These are phyloP conservation scores for Drosophila watanabei DNA, from an alignment of 1,140 invertebrate species.

Conservation along the genomic window DNA sequence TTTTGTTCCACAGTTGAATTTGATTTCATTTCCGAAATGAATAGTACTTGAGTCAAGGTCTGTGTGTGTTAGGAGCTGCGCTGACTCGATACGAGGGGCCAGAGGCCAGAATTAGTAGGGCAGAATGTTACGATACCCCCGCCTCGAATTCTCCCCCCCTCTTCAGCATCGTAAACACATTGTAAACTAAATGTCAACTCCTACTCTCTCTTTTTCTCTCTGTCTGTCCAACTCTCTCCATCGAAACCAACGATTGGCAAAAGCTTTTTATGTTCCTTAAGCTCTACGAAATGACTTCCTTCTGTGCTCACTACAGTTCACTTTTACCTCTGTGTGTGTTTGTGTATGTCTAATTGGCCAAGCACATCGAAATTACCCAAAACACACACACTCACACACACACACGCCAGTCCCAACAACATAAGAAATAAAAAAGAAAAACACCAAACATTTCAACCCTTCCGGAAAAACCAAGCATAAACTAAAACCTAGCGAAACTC, in stretches of 20 bases:
- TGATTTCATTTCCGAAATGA: constrained; percentile 37
- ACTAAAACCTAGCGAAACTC: constrained; percentile 33
- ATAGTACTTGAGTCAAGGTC: constrained; percentile 32
- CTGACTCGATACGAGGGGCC: constrained; percentile 37
- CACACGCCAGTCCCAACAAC: constrained; percentile 28
- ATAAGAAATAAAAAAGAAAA: constrained; percentile 30
- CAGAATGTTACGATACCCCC: constrained; percentile 6
- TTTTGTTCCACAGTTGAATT: constrained; percentile 15
- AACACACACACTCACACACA: neutral
- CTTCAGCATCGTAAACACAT: constrained; percentile 39
- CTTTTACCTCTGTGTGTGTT: constrained; percentile 62
- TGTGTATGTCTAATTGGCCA: constrained; percentile 70
- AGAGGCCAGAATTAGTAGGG: constrained; percentile 29
- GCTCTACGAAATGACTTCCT: constrained; percentile 50
- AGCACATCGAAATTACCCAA: constrained; percentile 59
- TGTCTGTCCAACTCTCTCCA: neutral
- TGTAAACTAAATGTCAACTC: constrained; percentile 55
- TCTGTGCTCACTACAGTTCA: constrained; percentile 38
- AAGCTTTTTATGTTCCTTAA: constrained; percentile 61
- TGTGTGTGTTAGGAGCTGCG: constrained; percentile 37
- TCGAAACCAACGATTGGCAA: constrained; percentile 53
- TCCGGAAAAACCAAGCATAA: constrained; percentile 20
- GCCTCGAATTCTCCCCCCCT: constrained; percentile 1
- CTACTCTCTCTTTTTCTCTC: constrained; percentile 7
- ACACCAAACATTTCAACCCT: constrained; percentile 36